A percentile compares a stretch with the other conserved stretches of the same genome.
phyloP scores from a whole-genome alignment of 2,888 invertebrate species.

The Lomographa bimaculata region DNA sequence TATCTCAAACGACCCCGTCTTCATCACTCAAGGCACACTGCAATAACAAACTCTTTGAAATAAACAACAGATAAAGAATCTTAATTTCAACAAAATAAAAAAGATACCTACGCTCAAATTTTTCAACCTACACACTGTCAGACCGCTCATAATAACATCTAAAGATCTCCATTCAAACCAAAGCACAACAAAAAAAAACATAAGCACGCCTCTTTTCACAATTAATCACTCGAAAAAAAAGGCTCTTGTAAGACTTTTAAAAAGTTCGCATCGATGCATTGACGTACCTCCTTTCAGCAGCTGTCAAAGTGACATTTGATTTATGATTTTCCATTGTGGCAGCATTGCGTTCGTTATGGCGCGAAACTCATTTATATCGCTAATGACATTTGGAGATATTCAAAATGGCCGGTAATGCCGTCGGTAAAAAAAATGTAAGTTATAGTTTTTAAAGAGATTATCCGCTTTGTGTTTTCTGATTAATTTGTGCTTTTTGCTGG shows the following conservation, averaged over 20 bases:
- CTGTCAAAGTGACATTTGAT: conserved; percentile 78
- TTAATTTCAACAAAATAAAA: conserved; percentile 18
- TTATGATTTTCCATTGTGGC: conserved; percentile 78
- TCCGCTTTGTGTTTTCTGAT: conserved; percentile 45
- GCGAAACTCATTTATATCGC: conserved; percentile 74
- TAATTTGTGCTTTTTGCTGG: conserved; percentile 46
- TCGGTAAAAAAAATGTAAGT: conserved; percentile 49
- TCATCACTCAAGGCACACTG: too few species aligned
- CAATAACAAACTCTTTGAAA: too few species aligned
- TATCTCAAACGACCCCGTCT: too few species aligned
- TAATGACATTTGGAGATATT: conserved; percentile 75
- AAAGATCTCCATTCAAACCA: conserved; percentile 52
- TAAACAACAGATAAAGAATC: conserved; percentile 25
- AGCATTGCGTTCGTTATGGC: conserved; percentile 73
- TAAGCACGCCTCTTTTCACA: conserved; percentile 56
- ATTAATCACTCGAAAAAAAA: conserved; percentile 69
- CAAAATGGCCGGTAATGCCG: conserved; percentile 64
- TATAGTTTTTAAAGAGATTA: conserved; percentile 48
- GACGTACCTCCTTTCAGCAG: conserved; percentile 75
- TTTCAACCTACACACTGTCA: conserved; percentile 40
- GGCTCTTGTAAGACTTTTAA: conserved; percentile 56
- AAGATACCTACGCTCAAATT: conserved; percentile 36
- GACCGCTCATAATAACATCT: conserved; percentile 41
- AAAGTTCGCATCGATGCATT: conserved; percentile 79
- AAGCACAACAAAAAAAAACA: conserved; percentile 40